Conservation (phyloP, 2,797 vertebrate genomes). For the Macroramphosus scolopax region DNA sequence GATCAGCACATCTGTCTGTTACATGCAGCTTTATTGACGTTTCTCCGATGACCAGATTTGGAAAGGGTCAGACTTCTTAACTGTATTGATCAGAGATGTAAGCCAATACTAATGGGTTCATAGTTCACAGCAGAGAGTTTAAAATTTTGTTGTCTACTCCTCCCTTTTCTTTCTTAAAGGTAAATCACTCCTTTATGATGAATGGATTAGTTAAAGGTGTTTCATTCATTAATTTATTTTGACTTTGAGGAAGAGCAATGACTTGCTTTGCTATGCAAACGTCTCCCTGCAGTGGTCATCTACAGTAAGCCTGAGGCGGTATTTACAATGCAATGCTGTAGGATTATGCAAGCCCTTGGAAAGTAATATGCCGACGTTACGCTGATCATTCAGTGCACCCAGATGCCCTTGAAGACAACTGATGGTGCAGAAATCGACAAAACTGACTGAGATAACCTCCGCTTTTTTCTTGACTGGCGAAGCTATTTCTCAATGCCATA, state of each 20-base stretch:
- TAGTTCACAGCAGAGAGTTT: no score
- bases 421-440: conserved; percentile 33
- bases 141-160: conserved; percentile 1
- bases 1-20: no score
- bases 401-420: conserved; percentile 36
- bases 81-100: conserved; percentile 53
- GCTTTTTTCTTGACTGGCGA: conserved; percentile 1
- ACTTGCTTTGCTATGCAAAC: background rate
- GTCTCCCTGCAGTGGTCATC: conserved; percentile 5
- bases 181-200: background rate
- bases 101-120: no score
- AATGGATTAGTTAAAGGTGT: conserved; percentile 9
- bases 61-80: conserved; percentile 42
- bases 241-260: conserved; percentile 6
- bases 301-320: conserved; percentile 1
- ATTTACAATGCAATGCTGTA: conserved; percentile 24
- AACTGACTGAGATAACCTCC: conserved; percentile 7
- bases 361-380: conserved; percentile 16
- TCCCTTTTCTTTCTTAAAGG: background rate
- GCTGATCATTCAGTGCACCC: conserved; percentile 13
- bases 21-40: conserved; percentile 61
- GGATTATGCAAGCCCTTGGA: conserved; percentile 28
- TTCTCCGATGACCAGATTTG: conserved; percentile 36
- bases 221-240: conserved; percentile 12
- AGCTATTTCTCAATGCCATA: background rate